A percentile compares a stretch with the other conserved stretches of the same genome.
Conservation (phyloP, 2,888 invertebrate genomes). For the Zonitis immaculata region DNA sequence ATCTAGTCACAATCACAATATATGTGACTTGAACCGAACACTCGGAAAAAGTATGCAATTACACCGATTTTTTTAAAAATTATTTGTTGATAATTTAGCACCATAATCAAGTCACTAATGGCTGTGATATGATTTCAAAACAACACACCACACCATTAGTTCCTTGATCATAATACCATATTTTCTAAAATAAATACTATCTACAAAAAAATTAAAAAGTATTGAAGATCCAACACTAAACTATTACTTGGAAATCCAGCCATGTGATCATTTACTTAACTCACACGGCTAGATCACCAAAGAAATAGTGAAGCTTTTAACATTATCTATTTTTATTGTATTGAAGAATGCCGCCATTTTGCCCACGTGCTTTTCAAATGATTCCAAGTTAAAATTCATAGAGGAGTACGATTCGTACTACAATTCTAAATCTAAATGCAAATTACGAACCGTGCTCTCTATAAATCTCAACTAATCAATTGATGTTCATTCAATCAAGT, state of each 20-base stretch:
- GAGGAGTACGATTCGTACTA: conserved; percentile 25
- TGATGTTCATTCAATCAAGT: background rate
- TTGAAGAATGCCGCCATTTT: background rate
- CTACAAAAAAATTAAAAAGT: background rate
- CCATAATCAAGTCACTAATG: conserved; percentile 46
- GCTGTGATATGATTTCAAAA: conserved; percentile 45
- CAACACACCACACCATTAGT: conserved; percentile 45
- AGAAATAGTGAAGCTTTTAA: conserved; percentile 30
- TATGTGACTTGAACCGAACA: conserved; percentile 44
- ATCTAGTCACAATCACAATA: conserved; percentile 45
- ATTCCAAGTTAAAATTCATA: conserved; percentile 13
- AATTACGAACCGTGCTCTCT: conserved; percentile 18
- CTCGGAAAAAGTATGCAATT: conserved; percentile 40
- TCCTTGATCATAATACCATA: conserved; percentile 36
- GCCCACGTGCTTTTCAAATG: background rate
- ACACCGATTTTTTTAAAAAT: background rate
- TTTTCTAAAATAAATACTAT: conserved; percentile 1
- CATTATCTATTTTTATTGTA: background rate
- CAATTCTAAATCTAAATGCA: conserved; percentile 14
- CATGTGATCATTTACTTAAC: conserved; percentile 31
- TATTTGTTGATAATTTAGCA: conserved; percentile 6
- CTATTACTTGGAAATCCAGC: conserved; percentile 39
- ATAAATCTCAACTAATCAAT: conserved; percentile 10
- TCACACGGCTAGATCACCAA: conserved; percentile 51
- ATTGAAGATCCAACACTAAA: conserved; percentile 1